Conservation (phyloP, 2,888 invertebrate genomes). For the Stratiomys singularior region DNA sequence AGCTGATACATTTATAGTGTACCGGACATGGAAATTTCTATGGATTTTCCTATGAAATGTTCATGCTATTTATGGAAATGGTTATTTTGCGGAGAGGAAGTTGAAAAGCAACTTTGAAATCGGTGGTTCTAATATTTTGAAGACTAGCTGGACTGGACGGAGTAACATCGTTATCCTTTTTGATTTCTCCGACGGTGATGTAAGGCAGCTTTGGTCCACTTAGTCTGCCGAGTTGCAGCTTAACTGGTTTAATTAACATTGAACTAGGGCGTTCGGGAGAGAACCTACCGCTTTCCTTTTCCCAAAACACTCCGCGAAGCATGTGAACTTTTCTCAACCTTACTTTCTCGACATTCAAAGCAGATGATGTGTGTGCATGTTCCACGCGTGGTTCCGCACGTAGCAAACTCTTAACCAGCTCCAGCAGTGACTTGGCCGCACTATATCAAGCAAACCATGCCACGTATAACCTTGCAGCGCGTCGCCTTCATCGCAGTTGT, state of each 20-base stretch:
- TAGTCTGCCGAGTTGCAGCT: neutral
- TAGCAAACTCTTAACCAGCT: neutral
- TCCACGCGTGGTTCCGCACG: neutral
- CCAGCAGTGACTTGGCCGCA: neutral
- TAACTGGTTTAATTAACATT: no score
- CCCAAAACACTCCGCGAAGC: no score
- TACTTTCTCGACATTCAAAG: slow-evolving; percentile 1
- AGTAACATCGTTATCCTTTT: no score
- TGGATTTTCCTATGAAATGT: slow-evolving; percentile 2
- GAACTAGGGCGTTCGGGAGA: no score
- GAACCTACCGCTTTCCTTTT: no score
- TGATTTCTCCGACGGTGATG: neutral
- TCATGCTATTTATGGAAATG: neutral
- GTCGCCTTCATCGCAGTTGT: no score
- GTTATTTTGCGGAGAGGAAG: neutral
- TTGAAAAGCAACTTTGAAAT: neutral
- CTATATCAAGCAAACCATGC: neutral
- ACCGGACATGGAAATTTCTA: neutral
- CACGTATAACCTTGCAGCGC: neutral
- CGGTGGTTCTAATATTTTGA: no score
- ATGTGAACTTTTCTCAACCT: no score
- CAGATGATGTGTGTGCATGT: neutral
- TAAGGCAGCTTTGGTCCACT: neutral
- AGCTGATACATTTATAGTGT: neutral
- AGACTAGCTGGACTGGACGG: no score